Evolutionary conservation across 2,113 vertebrate genomes (phyloP).

Genomic region (Morone chrysops): DNA sequence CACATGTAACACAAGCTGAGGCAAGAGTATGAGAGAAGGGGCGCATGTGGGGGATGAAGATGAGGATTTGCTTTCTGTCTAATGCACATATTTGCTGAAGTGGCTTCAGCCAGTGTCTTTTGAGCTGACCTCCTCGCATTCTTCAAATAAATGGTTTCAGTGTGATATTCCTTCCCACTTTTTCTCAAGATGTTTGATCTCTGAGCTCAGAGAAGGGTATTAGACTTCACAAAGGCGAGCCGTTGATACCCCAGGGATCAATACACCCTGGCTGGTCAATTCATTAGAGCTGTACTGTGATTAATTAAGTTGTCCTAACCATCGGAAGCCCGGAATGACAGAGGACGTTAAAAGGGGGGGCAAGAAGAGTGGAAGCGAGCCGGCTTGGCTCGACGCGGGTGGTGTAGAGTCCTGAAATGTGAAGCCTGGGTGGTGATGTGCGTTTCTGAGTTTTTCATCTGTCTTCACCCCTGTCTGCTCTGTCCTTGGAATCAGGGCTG

Average conservation of each 20-base stretch:
- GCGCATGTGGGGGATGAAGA: constrained; percentile 46
- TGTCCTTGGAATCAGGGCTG: constrained; percentile 67
- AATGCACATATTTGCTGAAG: constrained; percentile 68
- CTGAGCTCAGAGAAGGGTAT: constrained; percentile 68
- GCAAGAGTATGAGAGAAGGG: constrained; percentile 37
- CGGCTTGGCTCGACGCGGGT: constrained; percentile 26
- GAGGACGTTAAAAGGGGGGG: constrained; percentile 59
- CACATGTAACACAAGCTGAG: constrained; percentile 73
- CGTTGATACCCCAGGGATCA: constrained; percentile 76
- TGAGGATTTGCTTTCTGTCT: constrained; percentile 69
- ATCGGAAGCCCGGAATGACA: constrained; percentile 63
- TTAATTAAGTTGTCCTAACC: constrained; percentile 80
- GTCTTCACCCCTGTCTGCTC: constrained; percentile 70
- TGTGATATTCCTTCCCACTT: constrained; percentile 60
- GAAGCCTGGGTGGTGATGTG: constrained; percentile 57
- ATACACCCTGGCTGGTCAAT: constrained; percentile 76
- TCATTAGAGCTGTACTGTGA: constrained; percentile 79
- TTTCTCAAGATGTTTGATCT: constrained; percentile 71
- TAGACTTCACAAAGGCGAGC: constrained; percentile 73
- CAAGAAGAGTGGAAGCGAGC: constrained; percentile 37
- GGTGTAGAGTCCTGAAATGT: constrained; percentile 62
- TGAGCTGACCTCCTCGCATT: constrained; percentile 55
- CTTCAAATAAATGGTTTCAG: constrained; percentile 42
- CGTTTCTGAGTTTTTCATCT: constrained; percentile 64
- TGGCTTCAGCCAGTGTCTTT: constrained; percentile 59